Conservation (phyloP, 2,797 vertebrate genomes). For the Tarsius wallacei region DNA sequence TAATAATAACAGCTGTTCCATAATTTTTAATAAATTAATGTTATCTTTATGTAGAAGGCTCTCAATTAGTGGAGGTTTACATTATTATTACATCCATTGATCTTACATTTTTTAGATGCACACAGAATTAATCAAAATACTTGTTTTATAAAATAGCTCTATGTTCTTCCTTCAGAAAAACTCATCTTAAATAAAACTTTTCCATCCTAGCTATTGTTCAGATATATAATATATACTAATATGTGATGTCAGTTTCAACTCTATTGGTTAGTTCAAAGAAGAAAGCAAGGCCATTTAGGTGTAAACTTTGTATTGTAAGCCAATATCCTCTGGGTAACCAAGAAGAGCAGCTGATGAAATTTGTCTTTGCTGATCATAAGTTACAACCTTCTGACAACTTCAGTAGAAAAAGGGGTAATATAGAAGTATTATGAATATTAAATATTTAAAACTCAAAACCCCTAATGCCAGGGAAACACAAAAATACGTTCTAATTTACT, state of each 20-base stretch:
- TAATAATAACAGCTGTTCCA: not conserved
- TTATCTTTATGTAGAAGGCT: not conserved
- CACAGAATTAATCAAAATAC: conserved; percentile 39
- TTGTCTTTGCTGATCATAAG: conserved; percentile 70
- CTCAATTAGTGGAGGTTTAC: not conserved
- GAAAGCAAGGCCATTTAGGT: conserved; percentile 53
- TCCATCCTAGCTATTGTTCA: conserved; percentile 2
- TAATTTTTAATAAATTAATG: not conserved
- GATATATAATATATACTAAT: conserved; percentile 49
- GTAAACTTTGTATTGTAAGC: conserved; percentile 48
- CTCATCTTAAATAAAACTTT: conserved; percentile 44
- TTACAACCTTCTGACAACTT: conserved; percentile 44
- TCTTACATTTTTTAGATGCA: conserved; percentile 14
- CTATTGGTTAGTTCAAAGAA: conserved; percentile 69
- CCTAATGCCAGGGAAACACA: not conserved
- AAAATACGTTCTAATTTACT: not conserved
- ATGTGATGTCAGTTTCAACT: conserved; percentile 54
- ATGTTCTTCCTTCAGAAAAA: conserved; percentile 26
- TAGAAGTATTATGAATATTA: not conserved
- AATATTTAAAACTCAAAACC: conserved; percentile 24
- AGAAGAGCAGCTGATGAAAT: conserved; percentile 66
- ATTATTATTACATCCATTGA: not conserved
- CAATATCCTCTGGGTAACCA: conserved; percentile 51
- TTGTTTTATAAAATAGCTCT: conserved; percentile 67
- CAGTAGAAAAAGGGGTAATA: conserved; percentile 41